phyloP scores from a whole-genome alignment of 2,113 vertebrate genomes.

The Corapipo altera region DNA sequence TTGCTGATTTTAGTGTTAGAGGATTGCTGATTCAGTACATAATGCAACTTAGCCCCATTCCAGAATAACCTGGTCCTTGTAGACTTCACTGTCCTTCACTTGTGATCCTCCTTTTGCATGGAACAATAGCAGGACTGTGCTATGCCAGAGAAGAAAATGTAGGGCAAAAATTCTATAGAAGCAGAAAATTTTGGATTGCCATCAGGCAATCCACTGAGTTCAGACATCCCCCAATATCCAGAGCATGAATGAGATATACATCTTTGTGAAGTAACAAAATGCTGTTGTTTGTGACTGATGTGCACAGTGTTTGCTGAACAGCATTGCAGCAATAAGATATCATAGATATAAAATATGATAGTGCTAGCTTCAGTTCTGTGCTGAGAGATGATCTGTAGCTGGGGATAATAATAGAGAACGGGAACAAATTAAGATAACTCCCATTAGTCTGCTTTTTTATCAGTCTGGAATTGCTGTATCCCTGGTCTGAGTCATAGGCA shows the following conservation, averaged over 20 bases:
- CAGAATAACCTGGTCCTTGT: not conserved
- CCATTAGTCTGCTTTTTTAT: not conserved
- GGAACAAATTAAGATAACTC: not conserved
- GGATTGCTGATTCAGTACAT: not conserved
- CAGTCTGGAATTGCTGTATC: not conserved
- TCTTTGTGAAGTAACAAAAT: not conserved
- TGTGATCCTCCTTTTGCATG: not conserved
- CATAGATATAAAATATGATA: not conserved
- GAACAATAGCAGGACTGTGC: not conserved
- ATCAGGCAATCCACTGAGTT: not conserved
- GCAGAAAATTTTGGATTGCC: not conserved
- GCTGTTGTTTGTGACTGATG: not conserved
- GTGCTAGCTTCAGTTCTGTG: not conserved
- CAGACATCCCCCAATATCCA: not conserved
- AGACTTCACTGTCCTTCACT: not conserved
- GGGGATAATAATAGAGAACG: not conserved
- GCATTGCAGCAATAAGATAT: not conserved
- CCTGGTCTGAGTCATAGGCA: not conserved
- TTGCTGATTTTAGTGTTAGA: not conserved
- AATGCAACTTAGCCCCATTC: not conserved
- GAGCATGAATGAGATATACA: not conserved
- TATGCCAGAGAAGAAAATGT: not conserved
- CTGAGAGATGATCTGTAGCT: not conserved
- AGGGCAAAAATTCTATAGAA: not conserved
- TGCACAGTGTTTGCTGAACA: not conserved